Conservation (phyloP, 2,797 vertebrate species). For the Psittacula echo region DNA sequence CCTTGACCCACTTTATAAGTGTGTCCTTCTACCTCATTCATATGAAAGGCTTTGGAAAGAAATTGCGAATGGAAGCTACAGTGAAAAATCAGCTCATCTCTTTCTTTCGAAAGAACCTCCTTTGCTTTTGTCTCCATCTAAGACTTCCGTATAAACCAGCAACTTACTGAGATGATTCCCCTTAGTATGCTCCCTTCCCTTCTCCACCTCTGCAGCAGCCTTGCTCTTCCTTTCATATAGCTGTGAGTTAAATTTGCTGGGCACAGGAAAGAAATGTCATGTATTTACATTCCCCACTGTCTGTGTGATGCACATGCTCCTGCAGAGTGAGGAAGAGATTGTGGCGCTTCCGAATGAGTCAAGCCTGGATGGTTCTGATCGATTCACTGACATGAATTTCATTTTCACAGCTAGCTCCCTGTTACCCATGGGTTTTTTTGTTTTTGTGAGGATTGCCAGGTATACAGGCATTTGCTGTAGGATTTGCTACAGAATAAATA, state of each 20-base stretch:
- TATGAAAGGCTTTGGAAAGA: neutral
- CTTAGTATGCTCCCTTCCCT: rapidly evolving
- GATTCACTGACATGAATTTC: neutral
- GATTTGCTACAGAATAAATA: neutral
- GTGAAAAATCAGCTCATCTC: neutral
- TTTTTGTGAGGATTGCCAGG: neutral
- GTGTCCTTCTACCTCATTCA: neutral
- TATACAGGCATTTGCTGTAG: neutral
- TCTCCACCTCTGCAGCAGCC: neutral
- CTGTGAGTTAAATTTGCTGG: neutral
- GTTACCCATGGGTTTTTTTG: neutral
- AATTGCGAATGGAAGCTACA: neutral
- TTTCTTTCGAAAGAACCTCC: neutral
- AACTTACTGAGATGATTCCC: neutral
- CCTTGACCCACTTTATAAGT: neutral
- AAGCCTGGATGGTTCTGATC: neutral
- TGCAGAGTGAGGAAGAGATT: neutral
- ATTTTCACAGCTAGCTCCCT: neutral
- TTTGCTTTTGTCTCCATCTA: neutral
- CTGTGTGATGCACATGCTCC: neutral
- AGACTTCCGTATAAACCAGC: neutral
- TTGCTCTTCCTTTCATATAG: neutral
- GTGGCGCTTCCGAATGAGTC: neutral
- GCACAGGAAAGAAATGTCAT: neutral
- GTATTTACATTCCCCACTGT: rapidly evolving